Base-by-base conservation (phyloP, 2,888 invertebrate genomes). In the Cerastoderma edule region DNA sequence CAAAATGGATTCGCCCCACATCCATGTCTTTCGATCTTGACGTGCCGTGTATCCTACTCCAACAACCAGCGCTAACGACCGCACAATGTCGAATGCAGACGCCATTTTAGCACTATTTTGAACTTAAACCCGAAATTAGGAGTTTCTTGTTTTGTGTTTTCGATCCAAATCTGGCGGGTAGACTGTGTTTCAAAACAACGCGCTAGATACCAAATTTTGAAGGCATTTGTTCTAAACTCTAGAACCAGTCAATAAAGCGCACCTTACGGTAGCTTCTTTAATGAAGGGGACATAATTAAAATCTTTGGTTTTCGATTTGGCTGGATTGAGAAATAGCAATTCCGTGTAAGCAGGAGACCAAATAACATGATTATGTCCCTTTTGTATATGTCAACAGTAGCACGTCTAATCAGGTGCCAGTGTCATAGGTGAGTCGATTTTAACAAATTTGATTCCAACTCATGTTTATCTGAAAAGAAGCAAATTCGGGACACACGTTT, bases 11-110 rank as follows among this genome's bases (percentile, higher is more conserved):
- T 84, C 84, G 56, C 73, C 75, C 71, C 83, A 80, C 64, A 81
- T 75, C 67, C 83, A 80, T 33, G 80, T 67, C 44, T 84, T 84
- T 28, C 78, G 74, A 30, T 78, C 72, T 60, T 78, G 80, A 54
- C 75, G 76, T 16, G 74, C 69, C 16, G 75, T 75, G 56, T 70
- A 81, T 10, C 77, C 75, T 44, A 84, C 68, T n/a, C 84, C 83
- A 24, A 75, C 33, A 4, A 83, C 67, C 27, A 85, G 54, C 4
- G 78, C 78, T 32, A 74, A 64, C 10, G 81, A 74, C 56, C 85
- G 72, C 10, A 84, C 57, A 13, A 79, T 48, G 64, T 84, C 83
- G 56, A 71, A 83, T 0, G 78, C 22, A n/a, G 57, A 57, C 0
- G 74, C 70, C 84, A 84, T 84, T 66, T 39, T 46, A 2, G 44